A percentile compares a stretch with the other conserved stretches of the same genome.
These are phyloP conservation scores for Varanus komodoensis DNA, from an alignment of 2,113 vertebrate genomes.

Conservation along the genomic window DNA sequence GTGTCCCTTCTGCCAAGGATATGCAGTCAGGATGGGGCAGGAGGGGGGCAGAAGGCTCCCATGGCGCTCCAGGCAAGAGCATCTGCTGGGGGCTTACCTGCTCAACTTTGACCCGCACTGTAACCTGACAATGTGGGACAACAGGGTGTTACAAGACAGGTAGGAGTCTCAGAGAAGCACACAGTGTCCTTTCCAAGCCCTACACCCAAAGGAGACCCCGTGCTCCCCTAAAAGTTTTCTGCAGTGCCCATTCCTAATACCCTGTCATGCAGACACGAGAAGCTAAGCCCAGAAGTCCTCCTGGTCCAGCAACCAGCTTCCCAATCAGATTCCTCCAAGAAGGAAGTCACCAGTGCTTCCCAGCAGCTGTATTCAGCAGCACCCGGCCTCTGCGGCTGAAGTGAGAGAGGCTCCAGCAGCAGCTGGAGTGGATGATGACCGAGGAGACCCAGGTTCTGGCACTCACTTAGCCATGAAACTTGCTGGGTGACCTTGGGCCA, in stretches of 20 bases:
- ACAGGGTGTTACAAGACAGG: not conserved
- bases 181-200: not conserved
- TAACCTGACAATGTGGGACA: slow-evolving; percentile 15
- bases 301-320: not conserved
- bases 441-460: too few relatives aligned
- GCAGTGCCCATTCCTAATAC: not conserved
- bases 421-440: too few relatives aligned
- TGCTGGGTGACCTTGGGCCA: too few relatives aligned
- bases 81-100: slow-evolving; percentile 41
- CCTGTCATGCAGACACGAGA: not conserved
- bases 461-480: too few relatives aligned
- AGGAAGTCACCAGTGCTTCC: too few relatives aligned
- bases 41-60: slow-evolving; percentile 17
- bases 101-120: slow-evolving; percentile 36
- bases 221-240: not conserved
- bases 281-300: not conserved
- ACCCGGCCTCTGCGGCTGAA: not conserved
- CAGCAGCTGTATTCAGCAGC: not conserved
- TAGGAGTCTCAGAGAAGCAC: not conserved
- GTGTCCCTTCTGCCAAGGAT: not conserved
- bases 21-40: slow-evolving; percentile 29
- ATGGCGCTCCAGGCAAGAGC: slow-evolving; percentile 7
- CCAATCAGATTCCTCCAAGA: too few relatives aligned
- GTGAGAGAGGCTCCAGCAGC: too few relatives aligned
- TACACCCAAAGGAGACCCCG: not conserved